Conservation (phyloP, 2,113 vertebrate genomes). For the Sinocyclocheilus maitianheensis region DNA sequence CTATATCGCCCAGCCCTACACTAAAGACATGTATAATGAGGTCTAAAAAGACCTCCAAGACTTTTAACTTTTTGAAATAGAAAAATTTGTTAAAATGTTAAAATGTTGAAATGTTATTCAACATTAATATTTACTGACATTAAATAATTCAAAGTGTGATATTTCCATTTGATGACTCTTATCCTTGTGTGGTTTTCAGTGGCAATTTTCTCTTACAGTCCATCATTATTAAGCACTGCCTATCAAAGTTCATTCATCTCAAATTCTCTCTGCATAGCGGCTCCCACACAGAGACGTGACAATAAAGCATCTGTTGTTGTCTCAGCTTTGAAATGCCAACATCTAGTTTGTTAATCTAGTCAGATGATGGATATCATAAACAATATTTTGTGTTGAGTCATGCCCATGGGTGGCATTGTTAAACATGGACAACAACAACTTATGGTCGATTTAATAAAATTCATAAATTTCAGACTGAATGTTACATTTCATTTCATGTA, state of each 20-base stretch:
- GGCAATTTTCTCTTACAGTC: neutral
- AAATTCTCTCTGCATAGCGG: conserved; percentile 46
- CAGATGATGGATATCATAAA: conserved; percentile 26
- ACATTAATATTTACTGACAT: neutral
- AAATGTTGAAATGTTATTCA: neutral
- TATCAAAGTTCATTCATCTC: conserved; percentile 51
- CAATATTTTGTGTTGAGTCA: conserved; percentile 45
- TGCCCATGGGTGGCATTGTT: conserved; percentile 36
- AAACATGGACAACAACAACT: neutral
- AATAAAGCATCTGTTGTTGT: conserved; percentile 65
- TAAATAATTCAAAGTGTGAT: neutral
- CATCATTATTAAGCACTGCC: conserved; percentile 51
- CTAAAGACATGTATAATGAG: neutral
- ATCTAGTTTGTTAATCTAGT: conserved; percentile 53
- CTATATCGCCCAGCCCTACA: no score
- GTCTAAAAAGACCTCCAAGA: neutral
- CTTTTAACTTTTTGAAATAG: neutral
- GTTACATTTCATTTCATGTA: neutral
- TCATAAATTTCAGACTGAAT: neutral
- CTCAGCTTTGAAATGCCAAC: conserved; percentile 62
- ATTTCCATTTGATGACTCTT: conserved; percentile 1
- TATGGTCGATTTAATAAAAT: neutral
- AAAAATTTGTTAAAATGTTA: neutral
- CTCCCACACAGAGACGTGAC: conserved; percentile 51
- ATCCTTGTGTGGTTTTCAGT: neutral